Evolutionary conservation across 2,888 invertebrate genomes (phyloP).

Genomic region (Eupeodes luniger): DNA sequence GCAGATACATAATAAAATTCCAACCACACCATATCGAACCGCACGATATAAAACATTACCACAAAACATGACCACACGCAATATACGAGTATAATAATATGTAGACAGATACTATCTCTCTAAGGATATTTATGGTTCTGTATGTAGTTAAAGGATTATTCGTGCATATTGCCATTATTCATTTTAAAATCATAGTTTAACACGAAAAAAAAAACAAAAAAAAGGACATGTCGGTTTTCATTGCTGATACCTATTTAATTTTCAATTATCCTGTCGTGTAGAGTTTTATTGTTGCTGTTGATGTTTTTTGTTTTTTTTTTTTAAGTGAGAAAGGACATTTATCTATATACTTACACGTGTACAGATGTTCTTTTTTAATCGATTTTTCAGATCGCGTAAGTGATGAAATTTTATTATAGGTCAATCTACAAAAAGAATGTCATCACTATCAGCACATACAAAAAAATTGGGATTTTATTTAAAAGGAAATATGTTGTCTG

Average conservation of each 20-base stretch:
- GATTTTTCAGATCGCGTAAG: conserved; percentile 23
- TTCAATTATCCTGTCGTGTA: conserved; percentile 63
- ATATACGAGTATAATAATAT: not conserved
- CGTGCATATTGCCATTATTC: conserved; percentile 32
- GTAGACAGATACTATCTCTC: not conserved
- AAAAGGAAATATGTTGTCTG: conserved; percentile 22
- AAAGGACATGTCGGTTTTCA: conserved; percentile 15
- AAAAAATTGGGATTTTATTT: conserved; percentile 7
- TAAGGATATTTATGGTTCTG: not conserved
- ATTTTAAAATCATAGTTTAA: conserved; percentile 40
- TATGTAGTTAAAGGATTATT: not conserved
- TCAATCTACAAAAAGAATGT: conserved; percentile 43
- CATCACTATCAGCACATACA: conserved; percentile 25
- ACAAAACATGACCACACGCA: conserved; percentile 47
- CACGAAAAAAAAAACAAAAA: not conserved
- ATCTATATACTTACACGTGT: not conserved
- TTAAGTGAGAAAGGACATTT: not conserved
- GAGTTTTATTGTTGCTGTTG: not conserved
- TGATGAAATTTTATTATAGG: conserved; percentile 39
- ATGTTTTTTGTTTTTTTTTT: conserved; percentile 11
- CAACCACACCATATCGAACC: conserved; percentile 47
- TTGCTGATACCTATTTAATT: conserved; percentile 64
- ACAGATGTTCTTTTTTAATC: conserved; percentile 18
- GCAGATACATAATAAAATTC: conserved; percentile 20
- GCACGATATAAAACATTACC: conserved; percentile 44